Evolutionary conservation across 2,113 vertebrate genomes (phyloP), one percentile per base, ranked within the genome.

Genomic region (Eudyptes chrysolophus): DNA sequence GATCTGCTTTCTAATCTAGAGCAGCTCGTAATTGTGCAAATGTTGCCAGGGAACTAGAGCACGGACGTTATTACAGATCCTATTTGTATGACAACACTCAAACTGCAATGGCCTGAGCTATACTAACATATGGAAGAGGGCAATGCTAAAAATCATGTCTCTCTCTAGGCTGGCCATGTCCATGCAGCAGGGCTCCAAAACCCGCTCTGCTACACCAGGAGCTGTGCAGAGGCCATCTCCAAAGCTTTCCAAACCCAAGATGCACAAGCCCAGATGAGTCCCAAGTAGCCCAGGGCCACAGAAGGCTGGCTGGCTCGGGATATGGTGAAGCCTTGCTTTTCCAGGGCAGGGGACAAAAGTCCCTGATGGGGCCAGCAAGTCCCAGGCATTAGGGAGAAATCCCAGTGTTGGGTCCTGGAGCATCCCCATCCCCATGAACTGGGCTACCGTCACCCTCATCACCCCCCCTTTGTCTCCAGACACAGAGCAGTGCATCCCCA

Each of bases 271-370:
- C 79, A 38, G 40, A 34, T 1, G 38, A 52, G 44, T 16, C 57
- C n/a, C 32, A 40, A 5, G 17, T 0, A 44, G 46, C 76, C 46
- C 61, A 40, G 44, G 20, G 26, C 16, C 2, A 1, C 30, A 16
- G 61, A n/a, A 46, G 62, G 42, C 34, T 9, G 46, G 48, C 38
- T 69, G 52, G 36, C 3, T 0, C 0, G 1, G 86, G 65, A 16
- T 4, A 1, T 0, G 25, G 32, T 0, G 1, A 62, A 58, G 68
- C 30, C 19, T 62, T 1, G 0, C 7, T 38, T 51, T 30, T 6
- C 58, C 7, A 1, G 7, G 46, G 21, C 1, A 3, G 24, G 44
- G 57, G 3, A 54, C 3, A 38, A 13, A 24, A 29, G 6, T 22
- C 44, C 58, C 42, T 5, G 62, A 78, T 2, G 54, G 24, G 22